Evolutionary conservation across 2,113 vertebrate genomes (phyloP).

Genomic region (Sinocyclocheilus anophthalmus): DNA sequence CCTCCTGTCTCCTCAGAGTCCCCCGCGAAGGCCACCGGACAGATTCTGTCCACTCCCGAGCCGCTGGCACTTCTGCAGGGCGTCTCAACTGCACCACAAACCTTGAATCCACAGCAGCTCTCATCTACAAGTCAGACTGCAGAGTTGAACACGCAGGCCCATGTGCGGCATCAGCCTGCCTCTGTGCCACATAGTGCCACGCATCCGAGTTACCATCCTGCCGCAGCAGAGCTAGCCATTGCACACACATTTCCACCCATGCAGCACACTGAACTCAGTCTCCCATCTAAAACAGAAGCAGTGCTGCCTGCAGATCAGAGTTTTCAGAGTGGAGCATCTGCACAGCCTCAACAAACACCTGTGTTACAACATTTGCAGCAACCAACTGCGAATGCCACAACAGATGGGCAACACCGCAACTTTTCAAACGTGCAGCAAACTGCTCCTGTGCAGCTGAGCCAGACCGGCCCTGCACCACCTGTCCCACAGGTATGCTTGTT

Average conservation of each 20-base stretch:
- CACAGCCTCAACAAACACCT: background rate
- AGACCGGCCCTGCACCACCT: constrained; percentile 62
- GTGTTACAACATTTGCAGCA: background rate
- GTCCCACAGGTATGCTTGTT: constrained; percentile 79
- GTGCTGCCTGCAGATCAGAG: constrained; percentile 47
- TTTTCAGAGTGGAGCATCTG: background rate
- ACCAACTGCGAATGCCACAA: background rate
- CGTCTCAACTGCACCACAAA: background rate
- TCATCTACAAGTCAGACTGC: background rate
- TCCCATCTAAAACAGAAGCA: constrained; percentile 62
- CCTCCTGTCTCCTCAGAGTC: constrained; percentile 28
- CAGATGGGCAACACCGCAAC: background rate
- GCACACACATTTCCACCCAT: constrained; percentile 7
- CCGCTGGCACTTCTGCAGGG: constrained; percentile 43
- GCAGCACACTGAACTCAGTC: background rate
- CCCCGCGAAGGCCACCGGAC: constrained; percentile 42
- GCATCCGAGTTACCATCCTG: constrained; percentile 52
- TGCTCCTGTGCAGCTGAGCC: constrained; percentile 53
- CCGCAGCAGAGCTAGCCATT: constrained; percentile 15
- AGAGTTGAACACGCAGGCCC: background rate
- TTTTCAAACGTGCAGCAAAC: constrained; percentile 15
- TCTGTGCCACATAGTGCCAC: background rate
- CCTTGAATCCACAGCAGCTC: background rate
- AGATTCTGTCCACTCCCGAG: constrained; percentile 43
- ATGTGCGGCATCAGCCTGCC: background rate